A percentile compares a stretch with the other conserved stretches of the same genome.
phyloP scores from a whole-genome alignment of 2,888 invertebrate genomes.

The Pocota personata region DNA sequence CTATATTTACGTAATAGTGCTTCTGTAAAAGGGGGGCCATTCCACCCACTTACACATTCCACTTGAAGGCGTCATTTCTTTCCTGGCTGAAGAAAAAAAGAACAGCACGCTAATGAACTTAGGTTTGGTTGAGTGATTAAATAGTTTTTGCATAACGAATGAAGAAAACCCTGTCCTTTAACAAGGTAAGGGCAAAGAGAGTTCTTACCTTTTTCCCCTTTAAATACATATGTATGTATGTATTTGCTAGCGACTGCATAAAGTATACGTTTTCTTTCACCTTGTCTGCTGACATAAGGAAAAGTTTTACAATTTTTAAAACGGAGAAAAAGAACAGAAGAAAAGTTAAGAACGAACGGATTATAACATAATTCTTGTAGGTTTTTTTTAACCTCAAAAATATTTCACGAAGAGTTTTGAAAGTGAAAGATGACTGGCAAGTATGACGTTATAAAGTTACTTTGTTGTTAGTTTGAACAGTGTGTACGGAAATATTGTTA shows the following conservation, averaged over 20 bases:
- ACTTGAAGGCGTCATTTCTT: constrained; percentile 6
- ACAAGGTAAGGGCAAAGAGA: constrained; percentile 19
- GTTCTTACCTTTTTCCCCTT: background rate
- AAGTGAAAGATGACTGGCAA: background rate
- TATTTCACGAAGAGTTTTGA: background rate
- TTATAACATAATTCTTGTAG: constrained; percentile 9
- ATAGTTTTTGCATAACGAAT: constrained; percentile 11
- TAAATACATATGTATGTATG: background rate
- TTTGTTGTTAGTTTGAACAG: background rate
- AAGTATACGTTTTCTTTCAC: background rate
- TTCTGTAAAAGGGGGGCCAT: background rate
- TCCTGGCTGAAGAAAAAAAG: background rate
- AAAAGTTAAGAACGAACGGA: constrained; percentile 14
- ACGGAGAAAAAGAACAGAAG: background rate
- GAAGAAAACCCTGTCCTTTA: constrained; percentile 19
- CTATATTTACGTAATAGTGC: constrained; percentile 11
- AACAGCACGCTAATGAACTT: constrained; percentile 52
- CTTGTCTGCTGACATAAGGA: constrained; percentile 26
- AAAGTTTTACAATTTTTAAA: background rate
- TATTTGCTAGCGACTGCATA: background rate
- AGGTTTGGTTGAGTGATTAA: constrained; percentile 50
- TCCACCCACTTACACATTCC: background rate
- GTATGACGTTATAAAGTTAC: background rate
- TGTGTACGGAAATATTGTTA: background rate
- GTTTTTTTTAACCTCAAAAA: background rate